A percentile compares a stretch with the other conserved stretches of the same genome.
Evolutionary conservation across 2,113 vertebrate species (phyloP).

Genomic region (Orthochromis indermauri): DNA sequence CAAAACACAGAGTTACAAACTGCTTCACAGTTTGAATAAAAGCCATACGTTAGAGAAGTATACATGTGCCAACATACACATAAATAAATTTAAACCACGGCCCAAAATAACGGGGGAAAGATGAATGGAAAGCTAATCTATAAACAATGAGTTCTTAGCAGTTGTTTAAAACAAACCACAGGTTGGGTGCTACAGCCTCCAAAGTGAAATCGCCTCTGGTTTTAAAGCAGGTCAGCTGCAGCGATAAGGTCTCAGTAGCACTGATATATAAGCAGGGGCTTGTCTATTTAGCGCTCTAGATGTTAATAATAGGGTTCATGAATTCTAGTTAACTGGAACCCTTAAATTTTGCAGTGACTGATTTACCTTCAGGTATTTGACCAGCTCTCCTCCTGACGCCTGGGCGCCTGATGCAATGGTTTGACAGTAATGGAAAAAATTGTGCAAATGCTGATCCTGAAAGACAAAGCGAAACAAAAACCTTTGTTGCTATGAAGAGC

Average conservation of each 20-base stretch:
- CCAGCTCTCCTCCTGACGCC: slow-evolving; percentile 82
- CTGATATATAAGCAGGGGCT: background rate
- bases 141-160: background rate
- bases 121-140: background rate
- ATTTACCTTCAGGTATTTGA: slow-evolving; percentile 96
- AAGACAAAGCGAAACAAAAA: background rate
- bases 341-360: background rate
- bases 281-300: background rate
- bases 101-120: background rate
- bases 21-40: background rate
- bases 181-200: background rate
- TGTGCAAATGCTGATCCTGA: slow-evolving; percentile 97
- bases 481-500: background rate
- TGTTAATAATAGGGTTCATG: background rate
- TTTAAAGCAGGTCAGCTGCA: background rate
- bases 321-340: background rate
- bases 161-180: background rate
- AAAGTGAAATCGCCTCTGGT: background rate
- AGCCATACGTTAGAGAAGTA: background rate
- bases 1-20: background rate
- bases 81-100: background rate
- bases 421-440: slow-evolving; percentile 97
- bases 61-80: background rate
- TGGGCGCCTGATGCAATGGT: slow-evolving; percentile 75
- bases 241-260: background rate